Base-by-base conservation (phyloP, 1,140 invertebrate species). In the Calephelis virginiensis region DNA sequence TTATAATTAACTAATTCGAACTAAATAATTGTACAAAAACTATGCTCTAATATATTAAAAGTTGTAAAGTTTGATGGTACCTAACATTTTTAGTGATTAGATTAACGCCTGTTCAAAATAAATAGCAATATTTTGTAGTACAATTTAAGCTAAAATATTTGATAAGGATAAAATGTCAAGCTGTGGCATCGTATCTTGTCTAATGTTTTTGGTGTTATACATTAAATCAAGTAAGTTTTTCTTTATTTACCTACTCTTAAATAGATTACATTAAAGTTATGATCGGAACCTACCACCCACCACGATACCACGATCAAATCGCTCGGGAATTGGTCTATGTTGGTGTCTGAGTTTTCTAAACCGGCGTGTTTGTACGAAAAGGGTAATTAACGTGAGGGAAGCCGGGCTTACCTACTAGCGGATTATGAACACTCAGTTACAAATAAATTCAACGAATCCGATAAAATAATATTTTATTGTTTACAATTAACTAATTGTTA, bases 191-290 rank as follows among this genome's bases (percentile, higher is more conserved):
- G 11, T 64, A 47, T 62, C 45, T 10, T 10, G 68, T 60, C 13
- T 53, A 40, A 50, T 73, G 11, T 65, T 73, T 53, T 38, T 70
- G 9, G 37, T 60, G 10, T 47, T 63, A 11, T 70, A 68, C 63
- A 48, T 70, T n/a, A 68, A 70, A 66, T 50, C 56, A 59, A 48
- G 71, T 49, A 62, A 67, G 68, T 73, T 61, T 64, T 48, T 47
- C 46, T 28, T 56, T 17, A 6, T 56, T 53, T 28, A 28, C 28
- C 28, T 28, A 50, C 12, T 63, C 17, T 12, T 47, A n/a, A 56
- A 59, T 49, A 5, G 7, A 50, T 4, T 28, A 4, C 28, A 28
- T 4, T 28, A 28, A 28, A 28, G 28, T 28, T 28, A n/a, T n/a
- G n/a, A n/a, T n/a, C n/a, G n/a, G n/a, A n/a, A n/a, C n/a, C n/a